A percentile compares a stretch with the other conserved stretches of the same genome.
Conservation (phyloP, 2,888 invertebrate genomes). For the Orthosia gracilis region DNA sequence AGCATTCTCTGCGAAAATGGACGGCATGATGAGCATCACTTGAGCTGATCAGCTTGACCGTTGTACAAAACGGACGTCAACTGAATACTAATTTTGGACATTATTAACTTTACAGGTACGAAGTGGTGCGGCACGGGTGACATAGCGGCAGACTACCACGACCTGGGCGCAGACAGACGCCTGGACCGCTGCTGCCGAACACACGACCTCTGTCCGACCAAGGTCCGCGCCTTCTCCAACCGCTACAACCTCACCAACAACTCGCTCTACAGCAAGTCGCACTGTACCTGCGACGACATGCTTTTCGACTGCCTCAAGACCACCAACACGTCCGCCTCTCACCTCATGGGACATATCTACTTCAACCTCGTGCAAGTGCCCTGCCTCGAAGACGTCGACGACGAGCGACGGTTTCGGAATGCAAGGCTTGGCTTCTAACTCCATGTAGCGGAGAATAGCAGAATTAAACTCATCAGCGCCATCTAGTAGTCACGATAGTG, state of each 20-base stretch:
- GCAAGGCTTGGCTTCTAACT: conserved; percentile 90
- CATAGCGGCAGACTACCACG: conserved; percentile 95
- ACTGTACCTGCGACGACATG: conserved; percentile 96
- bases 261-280: conserved; percentile 96
- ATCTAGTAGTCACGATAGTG: conserved; percentile 76
- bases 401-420: conserved; percentile 86
- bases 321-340: conserved; percentile 93
- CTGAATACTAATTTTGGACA: background rate
- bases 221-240: conserved; percentile 93
- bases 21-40: background rate
- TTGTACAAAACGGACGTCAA: background rate
- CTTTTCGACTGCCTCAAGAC: conserved; percentile 95
- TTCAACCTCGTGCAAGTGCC: conserved; percentile 95
- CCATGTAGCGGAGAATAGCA: conserved; percentile 74
- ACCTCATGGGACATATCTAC: conserved; percentile 96
- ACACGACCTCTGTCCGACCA: conserved; percentile 97
- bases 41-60: background rate
- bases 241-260: conserved; percentile 96
- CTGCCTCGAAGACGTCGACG: conserved; percentile 92
- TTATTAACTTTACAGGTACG: conserved; percentile 92
- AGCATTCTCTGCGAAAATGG: background rate
- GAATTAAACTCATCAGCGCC: conserved; percentile 79
- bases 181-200: conserved; percentile 97
- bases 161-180: conserved; percentile 94
- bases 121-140: conserved; percentile 98